Base-by-base conservation (phyloP, 2,888 invertebrate genomes). In the Platycheirus albimanus region DNA sequence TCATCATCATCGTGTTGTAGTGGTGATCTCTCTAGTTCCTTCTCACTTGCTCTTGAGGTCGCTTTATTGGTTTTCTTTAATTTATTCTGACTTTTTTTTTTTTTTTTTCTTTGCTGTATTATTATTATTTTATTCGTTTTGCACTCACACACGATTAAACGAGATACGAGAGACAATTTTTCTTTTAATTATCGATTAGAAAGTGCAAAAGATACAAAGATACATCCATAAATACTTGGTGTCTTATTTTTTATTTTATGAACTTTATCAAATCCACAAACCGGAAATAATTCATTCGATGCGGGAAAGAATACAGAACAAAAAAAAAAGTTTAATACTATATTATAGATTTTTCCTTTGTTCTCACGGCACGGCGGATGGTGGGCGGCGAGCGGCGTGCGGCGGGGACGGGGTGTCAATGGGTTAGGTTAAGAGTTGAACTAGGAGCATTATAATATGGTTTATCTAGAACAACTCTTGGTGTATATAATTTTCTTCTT, bases 131-230 rank as follows among this genome's bases (percentile, higher is more conserved):
- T 24, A 56, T 58, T 47, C 28, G 24, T 58, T 28, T 41, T 58
- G 41, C 58, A 58, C 61, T 67, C 77, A 71, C 74, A 80, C 74
- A 74, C 64, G 74, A 80, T 79, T 79, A n/a, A n/a, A n/a, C n/a
- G n/a, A n/a, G n/a, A n/a, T n/a, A n/a, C n/a, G 71, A 58, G 83
- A 78, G 83, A 83, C 64, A 58, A 74, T 78, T 58, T 70, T 69
- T 66, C 61, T 56, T 83, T 78, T 83, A 83, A 83, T 83, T 78
- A 83, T 83, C 41, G 83, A 83, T 78, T 83, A 38, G 72, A 77
- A 70, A 80, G 63, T 80, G 74, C 69, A 69, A 51, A 83, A 58
- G 51, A 56, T 61, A 80, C 69, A 64, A 20, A 20, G 38, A 11
- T 38, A n/a, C 20, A 24, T 61, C 38, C 13, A 43, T 10, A 41